These are phyloP conservation scores for Danio kyathit DNA, from an alignment of 2,797 vertebrate species.

Conservation along the genomic window DNA sequence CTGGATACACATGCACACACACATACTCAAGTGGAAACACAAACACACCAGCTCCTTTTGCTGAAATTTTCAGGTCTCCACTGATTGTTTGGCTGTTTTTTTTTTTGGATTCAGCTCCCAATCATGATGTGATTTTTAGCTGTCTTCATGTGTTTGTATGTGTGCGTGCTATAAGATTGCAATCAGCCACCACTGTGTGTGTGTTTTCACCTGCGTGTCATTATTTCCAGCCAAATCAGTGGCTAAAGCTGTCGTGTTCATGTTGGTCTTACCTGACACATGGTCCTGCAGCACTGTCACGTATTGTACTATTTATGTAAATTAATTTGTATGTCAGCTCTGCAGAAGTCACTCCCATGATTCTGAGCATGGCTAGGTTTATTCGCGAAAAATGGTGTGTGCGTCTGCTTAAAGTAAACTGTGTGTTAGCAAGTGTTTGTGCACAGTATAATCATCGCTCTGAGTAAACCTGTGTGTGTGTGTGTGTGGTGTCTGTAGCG, in stretches of 20 bases:
- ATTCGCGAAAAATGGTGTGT: slow-evolving; percentile 4
- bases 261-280: slow-evolving; percentile 33
- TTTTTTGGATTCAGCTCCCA: slow-evolving; percentile 20
- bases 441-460: slow-evolving; percentile 16
- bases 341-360: slow-evolving; percentile 25
- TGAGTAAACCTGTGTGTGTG: slow-evolving; percentile 25
- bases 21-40: not conserved
- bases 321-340: slow-evolving; percentile 44
- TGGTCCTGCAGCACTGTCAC: slow-evolving; percentile 37
- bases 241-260: slow-evolving; percentile 34
- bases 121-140: slow-evolving; percentile 35
- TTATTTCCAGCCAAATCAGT: slow-evolving; percentile 46
- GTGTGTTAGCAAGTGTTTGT: slow-evolving; percentile 11
- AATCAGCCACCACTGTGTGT: slow-evolving; percentile 30
- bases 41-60: slow-evolving; percentile 9
- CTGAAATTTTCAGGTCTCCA: slow-evolving; percentile 24
- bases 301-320: slow-evolving; percentile 44
- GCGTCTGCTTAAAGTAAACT: slow-evolving; percentile 40
- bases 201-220: slow-evolving; percentile 42
- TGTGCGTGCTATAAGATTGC: slow-evolving; percentile 36
- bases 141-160: slow-evolving; percentile 30
- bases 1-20: slow-evolving; percentile 67
- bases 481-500: slow-evolving; percentile 57
- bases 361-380: not conserved
- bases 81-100: slow-evolving; percentile 32